Evolutionary conservation across 1,140 invertebrate genomes (phyloP).

Genomic region (Neocloeon triangulifer): DNA sequence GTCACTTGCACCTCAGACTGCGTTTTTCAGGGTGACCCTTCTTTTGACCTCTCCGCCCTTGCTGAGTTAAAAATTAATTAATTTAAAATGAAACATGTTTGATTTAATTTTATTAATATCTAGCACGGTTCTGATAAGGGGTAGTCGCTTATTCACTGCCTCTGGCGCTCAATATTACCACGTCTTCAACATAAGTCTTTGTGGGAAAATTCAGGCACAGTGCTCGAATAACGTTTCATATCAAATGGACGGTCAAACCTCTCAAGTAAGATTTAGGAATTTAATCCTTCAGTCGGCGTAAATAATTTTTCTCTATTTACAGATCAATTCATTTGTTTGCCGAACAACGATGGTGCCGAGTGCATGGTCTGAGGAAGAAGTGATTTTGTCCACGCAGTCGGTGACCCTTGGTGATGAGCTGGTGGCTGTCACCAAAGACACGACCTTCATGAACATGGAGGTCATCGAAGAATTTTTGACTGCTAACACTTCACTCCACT

Average conservation of each 20-base stretch:
- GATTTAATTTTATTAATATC: slow-evolving; percentile 3
- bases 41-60: slow-evolving; percentile 23
- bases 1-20: slow-evolving; percentile 19
- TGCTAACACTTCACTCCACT: slow-evolving; percentile 16
- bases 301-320: slow-evolving; percentile 3
- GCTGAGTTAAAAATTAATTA: slow-evolving; percentile 15
- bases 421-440: slow-evolving; percentile 19
- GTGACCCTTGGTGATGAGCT: slow-evolving; percentile 25
- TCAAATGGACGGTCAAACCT: slow-evolving; percentile 11
- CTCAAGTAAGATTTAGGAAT: slow-evolving; percentile 6
- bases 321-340: slow-evolving; percentile 17
- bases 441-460: slow-evolving; percentile 13
- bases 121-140: slow-evolving; percentile 19
- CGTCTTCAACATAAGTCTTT: slow-evolving; percentile 32
- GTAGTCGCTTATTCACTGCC: slow-evolving; percentile 25
- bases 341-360: slow-evolving; percentile 24
- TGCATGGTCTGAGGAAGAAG: slow-evolving; percentile 10
- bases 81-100: too few species aligned
- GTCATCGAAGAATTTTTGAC: slow-evolving; percentile 16
- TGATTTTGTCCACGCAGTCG: slow-evolving; percentile 22
- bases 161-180: slow-evolving; percentile 32
- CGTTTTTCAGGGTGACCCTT: slow-evolving; percentile 13
- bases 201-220: slow-evolving; percentile 17
- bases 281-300: not conserved
- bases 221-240: slow-evolving; percentile 23